Evolutionary conservation across 2,113 vertebrate genomes (phyloP).

Genomic region (Podarcis raffonei): DNA sequence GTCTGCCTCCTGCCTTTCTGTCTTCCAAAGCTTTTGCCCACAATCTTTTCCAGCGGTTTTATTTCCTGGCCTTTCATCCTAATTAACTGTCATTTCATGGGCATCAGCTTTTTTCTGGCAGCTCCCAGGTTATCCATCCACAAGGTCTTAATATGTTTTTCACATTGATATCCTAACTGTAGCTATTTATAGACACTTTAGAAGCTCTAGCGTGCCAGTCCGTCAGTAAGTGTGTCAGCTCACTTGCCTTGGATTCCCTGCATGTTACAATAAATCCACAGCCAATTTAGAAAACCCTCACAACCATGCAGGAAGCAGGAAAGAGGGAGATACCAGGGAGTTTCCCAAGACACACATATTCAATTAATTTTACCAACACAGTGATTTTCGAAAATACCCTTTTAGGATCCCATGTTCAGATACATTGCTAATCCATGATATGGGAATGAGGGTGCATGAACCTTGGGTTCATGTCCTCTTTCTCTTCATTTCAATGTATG

Average conservation of each 20-base stretch:
- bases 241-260: not conserved
- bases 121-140: constrained; percentile 25
- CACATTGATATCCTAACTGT: constrained; percentile 32
- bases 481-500: not conserved
- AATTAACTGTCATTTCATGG: constrained; percentile 44
- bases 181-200: constrained; percentile 4
- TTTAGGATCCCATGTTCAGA: not conserved
- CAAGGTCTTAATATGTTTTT: constrained; percentile 28
- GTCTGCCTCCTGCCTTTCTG: not conserved
- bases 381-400: not conserved
- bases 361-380: not conserved
- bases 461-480: not conserved
- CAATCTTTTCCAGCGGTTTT: not conserved
- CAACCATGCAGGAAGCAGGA: not conserved
- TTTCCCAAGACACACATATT: not conserved
- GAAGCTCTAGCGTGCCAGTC: constrained; percentile 6
- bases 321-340: not conserved
- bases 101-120: constrained; percentile 26
- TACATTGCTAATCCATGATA: not conserved
- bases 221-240: not conserved
- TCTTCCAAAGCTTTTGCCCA: not conserved
- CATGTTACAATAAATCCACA: constrained; percentile 9
- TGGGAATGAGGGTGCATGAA: not conserved
- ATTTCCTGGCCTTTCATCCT: constrained; percentile 14
- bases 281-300: not conserved